Percentiles rank a stretch among this genome's conserved stretches.
Evolutionary conservation across 2,888 invertebrate species (phyloP).

Genomic region (Synergus laeviventris): DNA sequence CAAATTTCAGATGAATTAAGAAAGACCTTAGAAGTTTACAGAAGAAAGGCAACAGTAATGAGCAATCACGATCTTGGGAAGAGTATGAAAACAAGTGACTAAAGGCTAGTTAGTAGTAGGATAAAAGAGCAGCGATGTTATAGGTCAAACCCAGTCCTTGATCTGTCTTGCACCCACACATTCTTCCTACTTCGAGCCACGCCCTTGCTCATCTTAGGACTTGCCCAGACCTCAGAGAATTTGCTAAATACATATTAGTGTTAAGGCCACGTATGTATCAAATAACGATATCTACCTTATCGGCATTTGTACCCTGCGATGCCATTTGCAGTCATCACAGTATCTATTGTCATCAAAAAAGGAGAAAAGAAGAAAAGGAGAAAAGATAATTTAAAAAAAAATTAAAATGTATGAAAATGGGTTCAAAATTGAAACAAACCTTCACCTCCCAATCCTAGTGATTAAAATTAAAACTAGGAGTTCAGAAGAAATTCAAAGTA

Average conservation of each 20-base stretch:
- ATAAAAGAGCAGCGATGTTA: conserved; percentile 24
- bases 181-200: conserved; percentile 21
- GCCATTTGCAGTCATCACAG: no score
- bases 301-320: no score
- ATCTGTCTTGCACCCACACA: conserved; percentile 30
- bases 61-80: not conserved
- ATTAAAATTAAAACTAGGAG: no score
- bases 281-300: no score
- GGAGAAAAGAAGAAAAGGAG: no score
- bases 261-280: not conserved
- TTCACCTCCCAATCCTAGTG: no score
- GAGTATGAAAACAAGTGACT: not conserved
- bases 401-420: no score
- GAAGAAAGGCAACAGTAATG: not conserved
- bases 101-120: conserved; percentile 17
- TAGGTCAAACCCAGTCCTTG: conserved; percentile 33
- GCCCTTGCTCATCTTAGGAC: conserved; percentile 26
- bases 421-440: no score
- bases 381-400: no score
- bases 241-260: conserved; percentile 11
- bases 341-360: no score
- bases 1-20: not conserved
- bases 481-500: no score
- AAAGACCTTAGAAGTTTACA: not conserved
- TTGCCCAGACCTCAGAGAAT: conserved; percentile 12